phyloP scores from a whole-genome alignment of 2,888 invertebrate genomes.

The Hemaris fuciformis region DNA sequence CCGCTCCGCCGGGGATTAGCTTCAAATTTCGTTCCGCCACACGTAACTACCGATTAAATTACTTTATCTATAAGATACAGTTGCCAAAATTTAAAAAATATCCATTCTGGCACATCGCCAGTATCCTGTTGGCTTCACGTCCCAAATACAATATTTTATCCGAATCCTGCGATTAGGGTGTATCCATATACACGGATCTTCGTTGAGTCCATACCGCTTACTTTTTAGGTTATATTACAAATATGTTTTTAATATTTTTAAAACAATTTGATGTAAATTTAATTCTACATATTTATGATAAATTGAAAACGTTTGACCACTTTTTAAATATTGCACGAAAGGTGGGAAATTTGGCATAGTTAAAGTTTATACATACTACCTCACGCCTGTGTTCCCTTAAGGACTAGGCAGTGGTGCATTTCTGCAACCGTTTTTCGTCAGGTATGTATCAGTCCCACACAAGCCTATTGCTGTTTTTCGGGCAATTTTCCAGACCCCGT shows the following conservation, averaged over 20 bases:
- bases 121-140: conserved; percentile 18
- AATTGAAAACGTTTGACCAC: too few relatives aligned
- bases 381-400: too few relatives aligned
- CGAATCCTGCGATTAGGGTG: conserved; percentile 18
- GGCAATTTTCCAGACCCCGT: too few relatives aligned
- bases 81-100: conserved; percentile 30
- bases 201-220: neutral
- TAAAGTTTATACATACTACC: too few relatives aligned
- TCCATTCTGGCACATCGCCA: conserved; percentile 27
- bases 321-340: too few relatives aligned
- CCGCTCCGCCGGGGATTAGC: neutral
- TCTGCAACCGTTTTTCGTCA: too few relatives aligned
- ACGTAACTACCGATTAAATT: conserved; percentile 31
- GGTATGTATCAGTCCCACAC: too few relatives aligned
- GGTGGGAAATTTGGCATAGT: too few relatives aligned
- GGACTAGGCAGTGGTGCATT: too few relatives aligned
- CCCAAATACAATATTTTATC: conserved; percentile 28
- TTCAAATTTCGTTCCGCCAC: conserved; percentile 3
- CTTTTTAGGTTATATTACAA: neutral
- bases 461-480: too few relatives aligned
- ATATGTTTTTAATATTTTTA: neutral
- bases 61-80: conserved; percentile 28
- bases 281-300: too few relatives aligned
- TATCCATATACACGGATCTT: conserved; percentile 8
- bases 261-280: too few relatives aligned